Conservation (phyloP, 2,113 vertebrate species). For the Tupaia tana region DNA sequence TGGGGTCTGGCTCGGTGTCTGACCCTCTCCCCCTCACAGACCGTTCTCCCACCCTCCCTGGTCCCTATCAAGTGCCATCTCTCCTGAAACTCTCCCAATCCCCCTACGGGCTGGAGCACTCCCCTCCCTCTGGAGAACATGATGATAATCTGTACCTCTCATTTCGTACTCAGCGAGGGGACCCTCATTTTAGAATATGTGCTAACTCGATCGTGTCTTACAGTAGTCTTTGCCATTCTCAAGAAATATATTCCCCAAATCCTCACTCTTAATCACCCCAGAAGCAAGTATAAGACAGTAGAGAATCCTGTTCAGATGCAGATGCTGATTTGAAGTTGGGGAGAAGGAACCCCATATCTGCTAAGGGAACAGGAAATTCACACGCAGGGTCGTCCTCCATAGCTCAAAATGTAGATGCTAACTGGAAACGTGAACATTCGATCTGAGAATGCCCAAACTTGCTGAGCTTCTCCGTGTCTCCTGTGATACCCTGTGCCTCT, state of each 20-base stretch:
- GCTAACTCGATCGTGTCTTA: background rate
- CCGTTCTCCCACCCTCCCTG: background rate
- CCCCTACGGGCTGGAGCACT: background rate
- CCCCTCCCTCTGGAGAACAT: background rate
- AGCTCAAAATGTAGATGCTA: conserved; percentile 23
- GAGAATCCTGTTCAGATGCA: background rate
- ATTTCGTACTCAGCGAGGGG: background rate
- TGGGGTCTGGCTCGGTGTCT: background rate
- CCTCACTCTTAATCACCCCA: background rate
- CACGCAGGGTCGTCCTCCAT: background rate
- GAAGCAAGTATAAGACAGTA: background rate
- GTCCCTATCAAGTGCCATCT: background rate
- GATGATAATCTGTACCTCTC: background rate
- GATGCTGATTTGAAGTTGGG: background rate
- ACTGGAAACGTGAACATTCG: background rate
- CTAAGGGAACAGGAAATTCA: background rate
- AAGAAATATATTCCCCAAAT: background rate
- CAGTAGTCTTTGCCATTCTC: conserved; percentile 3
- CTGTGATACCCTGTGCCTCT: background rate
- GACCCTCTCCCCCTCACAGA: background rate
- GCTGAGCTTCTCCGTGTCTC: background rate
- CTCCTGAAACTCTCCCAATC: background rate
- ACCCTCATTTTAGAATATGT: background rate
- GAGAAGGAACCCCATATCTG: background rate
- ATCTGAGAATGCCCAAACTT: conserved; percentile 1